phyloP scores from a whole-genome alignment of 2,797 vertebrate genomes.

The Sorex maritimensis region DNA sequence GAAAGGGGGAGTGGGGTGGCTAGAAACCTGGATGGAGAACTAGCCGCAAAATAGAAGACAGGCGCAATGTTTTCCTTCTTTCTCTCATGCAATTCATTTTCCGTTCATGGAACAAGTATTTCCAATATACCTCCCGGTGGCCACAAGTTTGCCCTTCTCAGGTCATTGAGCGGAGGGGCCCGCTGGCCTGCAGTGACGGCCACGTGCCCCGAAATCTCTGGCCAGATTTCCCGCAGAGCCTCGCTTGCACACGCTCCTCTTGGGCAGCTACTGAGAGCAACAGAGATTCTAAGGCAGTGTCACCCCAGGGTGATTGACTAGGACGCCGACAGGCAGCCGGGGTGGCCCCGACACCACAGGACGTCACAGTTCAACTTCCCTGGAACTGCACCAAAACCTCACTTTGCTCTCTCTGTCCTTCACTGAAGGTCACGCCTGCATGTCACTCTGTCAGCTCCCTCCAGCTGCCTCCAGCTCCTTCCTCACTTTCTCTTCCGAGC shows the following conservation, averaged over 20 bases:
- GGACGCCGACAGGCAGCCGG: too few species aligned
- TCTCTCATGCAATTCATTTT: not conserved
- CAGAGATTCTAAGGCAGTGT: too few species aligned
- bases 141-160: not conserved
- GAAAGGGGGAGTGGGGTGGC: not conserved
- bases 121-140: not conserved
- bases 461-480: not conserved
- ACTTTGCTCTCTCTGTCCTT: not conserved
- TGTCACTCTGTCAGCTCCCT: not conserved
- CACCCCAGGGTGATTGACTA: too few species aligned
- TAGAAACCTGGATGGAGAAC: not conserved
- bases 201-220: too few species aligned
- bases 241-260: not conserved
- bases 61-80: not conserved
- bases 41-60: not conserved
- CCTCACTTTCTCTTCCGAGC: not conserved
- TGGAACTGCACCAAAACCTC: not conserved
- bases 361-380: too few species aligned
- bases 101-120: not conserved
- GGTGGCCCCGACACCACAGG: too few species aligned
- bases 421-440: not conserved
- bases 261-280: too few species aligned
- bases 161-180: not conserved
- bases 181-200: not conserved
- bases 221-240: not conserved